phyloP scores from a whole-genome alignment of 2,888 invertebrate genomes.

The Elegia similella region DNA sequence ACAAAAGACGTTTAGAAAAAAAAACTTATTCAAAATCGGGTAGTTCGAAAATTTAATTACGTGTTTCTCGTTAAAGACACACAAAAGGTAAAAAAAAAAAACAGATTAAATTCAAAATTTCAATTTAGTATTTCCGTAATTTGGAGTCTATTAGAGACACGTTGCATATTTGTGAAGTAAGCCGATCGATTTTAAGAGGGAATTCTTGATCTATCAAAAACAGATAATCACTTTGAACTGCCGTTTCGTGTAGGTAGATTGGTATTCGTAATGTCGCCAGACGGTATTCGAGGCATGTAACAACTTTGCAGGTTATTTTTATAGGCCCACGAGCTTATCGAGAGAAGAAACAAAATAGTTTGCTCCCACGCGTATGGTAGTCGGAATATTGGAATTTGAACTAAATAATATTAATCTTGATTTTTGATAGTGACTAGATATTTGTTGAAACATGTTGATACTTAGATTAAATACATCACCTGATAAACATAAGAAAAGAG shows the following conservation, averaged over 20 bases:
- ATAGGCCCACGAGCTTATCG: not conserved
- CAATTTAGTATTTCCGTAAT: no score
- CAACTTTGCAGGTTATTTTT: slow-evolving; percentile 4
- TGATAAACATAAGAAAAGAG: no score
- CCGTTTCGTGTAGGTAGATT: slow-evolving; percentile 5
- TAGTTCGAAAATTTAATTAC: no score
- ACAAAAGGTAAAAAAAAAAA: not conserved
- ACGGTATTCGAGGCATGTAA: not conserved
- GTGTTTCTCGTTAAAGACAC: no score
- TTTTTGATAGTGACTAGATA: not conserved
- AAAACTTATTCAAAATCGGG: no score
- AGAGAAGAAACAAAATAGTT: slow-evolving; percentile 4
- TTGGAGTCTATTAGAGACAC: no score
- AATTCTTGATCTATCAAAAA: not conserved
- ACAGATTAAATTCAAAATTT: no score
- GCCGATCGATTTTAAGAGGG: no score
- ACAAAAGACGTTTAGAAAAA: no score
- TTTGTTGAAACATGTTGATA: not conserved
- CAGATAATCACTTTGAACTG: not conserved
- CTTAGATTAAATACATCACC: no score
- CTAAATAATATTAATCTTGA: not conserved
- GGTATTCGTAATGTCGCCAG: not conserved
- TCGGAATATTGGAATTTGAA: not conserved
- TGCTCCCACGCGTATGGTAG: not conserved
- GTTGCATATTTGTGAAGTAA: no score